A percentile compares a stretch with the other conserved stretches of the same genome.
These are phyloP conservation scores for Physeter macrocephalus DNA, from an alignment of 2,113 vertebrate genomes.

Conservation along the genomic window DNA sequence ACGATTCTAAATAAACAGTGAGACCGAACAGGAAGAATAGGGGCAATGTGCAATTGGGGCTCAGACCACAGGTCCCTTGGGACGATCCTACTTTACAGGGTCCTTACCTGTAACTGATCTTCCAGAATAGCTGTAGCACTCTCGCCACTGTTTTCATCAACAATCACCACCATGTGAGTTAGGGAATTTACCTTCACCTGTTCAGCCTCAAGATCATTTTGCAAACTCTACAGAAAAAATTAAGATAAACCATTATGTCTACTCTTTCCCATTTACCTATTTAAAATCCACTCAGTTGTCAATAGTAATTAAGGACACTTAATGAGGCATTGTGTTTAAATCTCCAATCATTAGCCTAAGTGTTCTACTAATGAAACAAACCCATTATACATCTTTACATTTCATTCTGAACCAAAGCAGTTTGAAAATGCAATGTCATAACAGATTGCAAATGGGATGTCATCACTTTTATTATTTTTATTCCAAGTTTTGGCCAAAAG, in stretches of 20 bases:
- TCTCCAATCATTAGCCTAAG: constrained; percentile 14
- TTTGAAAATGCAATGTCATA: not conserved
- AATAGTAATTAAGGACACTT: constrained; percentile 33
- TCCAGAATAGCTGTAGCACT: constrained; percentile 91
- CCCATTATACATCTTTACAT: not conserved
- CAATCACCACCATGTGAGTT: constrained; percentile 98
- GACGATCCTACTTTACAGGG: rapidly evolving
- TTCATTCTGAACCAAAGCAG: constrained; percentile 30
- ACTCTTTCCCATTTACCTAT: not conserved
- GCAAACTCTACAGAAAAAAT: constrained; percentile 83
- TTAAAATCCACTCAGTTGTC: constrained; percentile 32
- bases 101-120: constrained; percentile 91
- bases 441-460: not conserved
- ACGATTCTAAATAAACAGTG: not conserved
- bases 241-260: constrained; percentile 23
- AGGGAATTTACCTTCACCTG: constrained; percentile 98
- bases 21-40: not conserved
- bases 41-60: rapidly evolving
- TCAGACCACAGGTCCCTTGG: not conserved
- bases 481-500: not conserved
- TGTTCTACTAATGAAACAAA: not conserved
- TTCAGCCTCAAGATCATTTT: constrained; percentile 93
- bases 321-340: constrained; percentile 36
- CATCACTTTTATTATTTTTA: not conserved
- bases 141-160: constrained; percentile 95